Conservation (phyloP, 2,888 invertebrate genomes). For the Oscheius sp. region DNA sequence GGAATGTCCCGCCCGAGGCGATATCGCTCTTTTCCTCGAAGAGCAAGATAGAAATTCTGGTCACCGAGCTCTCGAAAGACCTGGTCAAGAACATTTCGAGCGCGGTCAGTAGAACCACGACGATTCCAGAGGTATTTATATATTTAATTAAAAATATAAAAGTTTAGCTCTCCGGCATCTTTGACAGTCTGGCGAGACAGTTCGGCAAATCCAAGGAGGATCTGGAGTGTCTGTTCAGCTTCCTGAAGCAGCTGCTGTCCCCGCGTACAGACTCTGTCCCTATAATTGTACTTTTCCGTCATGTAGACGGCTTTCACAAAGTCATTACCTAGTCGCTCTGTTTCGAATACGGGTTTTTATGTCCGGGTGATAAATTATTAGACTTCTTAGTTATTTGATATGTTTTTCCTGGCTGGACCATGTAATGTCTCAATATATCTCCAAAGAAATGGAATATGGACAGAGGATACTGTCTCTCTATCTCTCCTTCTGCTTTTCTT, state of each 20-base stretch:
- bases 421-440: no score
- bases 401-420: not conserved
- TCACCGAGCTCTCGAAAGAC: slow-evolving; percentile 39
- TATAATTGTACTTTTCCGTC: slow-evolving; percentile 23
- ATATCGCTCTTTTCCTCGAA: slow-evolving; percentile 38
- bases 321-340: slow-evolving; percentile 7
- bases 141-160: not conserved
- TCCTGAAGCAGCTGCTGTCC: slow-evolving; percentile 13
- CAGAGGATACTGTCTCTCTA: no score
- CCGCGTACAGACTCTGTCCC: not conserved
- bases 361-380: not conserved
- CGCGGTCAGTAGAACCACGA: slow-evolving; percentile 34
- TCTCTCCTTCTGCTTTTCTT: not conserved
- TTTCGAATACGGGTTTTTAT: not conserved
- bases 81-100: slow-evolving; percentile 45
- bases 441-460: no score
- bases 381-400: not conserved
- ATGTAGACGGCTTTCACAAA: slow-evolving; percentile 25
- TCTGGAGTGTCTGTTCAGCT: slow-evolving; percentile 21
- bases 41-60: slow-evolving; percentile 46
- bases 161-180: slow-evolving; percentile 1
- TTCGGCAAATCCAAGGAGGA: slow-evolving; percentile 27
- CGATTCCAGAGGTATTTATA: not conserved
- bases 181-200: slow-evolving; percentile 19
- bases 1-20: slow-evolving; percentile 31